A percentile compares a stretch with the other conserved stretches of the same genome.
phyloP scores from a whole-genome alignment of 1,140 invertebrate genomes.

The Rhyacophila brunnea region DNA sequence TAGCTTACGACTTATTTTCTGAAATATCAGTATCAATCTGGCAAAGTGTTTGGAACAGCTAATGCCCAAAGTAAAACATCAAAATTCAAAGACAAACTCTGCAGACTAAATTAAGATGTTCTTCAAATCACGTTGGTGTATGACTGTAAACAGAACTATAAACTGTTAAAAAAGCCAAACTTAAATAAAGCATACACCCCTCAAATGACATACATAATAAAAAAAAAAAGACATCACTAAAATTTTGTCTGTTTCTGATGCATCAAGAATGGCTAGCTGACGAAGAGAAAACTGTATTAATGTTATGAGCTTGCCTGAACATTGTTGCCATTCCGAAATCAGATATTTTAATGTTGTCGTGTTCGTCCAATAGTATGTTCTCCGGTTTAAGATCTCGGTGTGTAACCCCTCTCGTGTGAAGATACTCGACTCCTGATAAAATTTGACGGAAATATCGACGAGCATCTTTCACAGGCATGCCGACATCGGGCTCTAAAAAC shows the following conservation, averaged over 20 bases:
- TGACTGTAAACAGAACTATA: no score
- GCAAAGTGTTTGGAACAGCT: no score
- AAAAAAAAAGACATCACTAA: background rate
- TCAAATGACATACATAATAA: background rate
- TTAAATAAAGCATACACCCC: constrained; percentile 7
- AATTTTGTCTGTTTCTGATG: no score
- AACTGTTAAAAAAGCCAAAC: no score
- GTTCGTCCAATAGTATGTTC: constrained; percentile 86
- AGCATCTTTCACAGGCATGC: constrained; percentile 79
- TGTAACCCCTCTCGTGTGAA: constrained; percentile 78
- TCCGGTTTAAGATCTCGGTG: constrained; percentile 96
- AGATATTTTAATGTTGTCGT: constrained; percentile 90
- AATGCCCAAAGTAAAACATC: no score
- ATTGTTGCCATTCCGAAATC: constrained; percentile 97
- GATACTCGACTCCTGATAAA: constrained; percentile 78
- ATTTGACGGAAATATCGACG: constrained; percentile 89
- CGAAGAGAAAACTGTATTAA: no score
- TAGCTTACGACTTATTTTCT: no score
- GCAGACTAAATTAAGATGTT: no score
- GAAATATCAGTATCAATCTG: no score
- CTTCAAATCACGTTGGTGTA: no score
- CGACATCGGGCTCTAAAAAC: constrained; percentile 87
- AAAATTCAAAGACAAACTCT: no score
- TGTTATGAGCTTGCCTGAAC: constrained; percentile 55
- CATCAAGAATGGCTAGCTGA: no score